Evolutionary conservation across 2,888 invertebrate genomes (phyloP), one percentile per base, ranked within the genome.

Genomic region (Eupelmus urozonus): DNA sequence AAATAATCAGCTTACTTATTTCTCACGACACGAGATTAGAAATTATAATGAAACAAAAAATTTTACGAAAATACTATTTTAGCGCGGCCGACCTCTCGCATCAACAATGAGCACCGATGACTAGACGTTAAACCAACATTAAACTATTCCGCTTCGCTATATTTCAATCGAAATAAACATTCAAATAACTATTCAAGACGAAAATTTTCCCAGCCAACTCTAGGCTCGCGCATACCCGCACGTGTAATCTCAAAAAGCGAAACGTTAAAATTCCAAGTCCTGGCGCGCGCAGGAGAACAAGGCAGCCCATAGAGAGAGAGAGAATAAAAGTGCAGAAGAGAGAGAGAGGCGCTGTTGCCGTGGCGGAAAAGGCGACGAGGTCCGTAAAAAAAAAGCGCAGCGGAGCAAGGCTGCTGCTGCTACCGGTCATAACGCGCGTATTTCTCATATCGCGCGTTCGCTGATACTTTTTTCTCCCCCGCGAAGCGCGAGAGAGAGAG

Each of bases 371-470:
- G 71, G 49, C 72, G 72, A 59, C 71, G 80, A 80, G 78, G 81
- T 81, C 77, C 81, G 82, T 81, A 82, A 83, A 82, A 82, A 66
- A 69, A 45, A 51, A 53, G 55, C n/a, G 11, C 81, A 71, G 78
- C 78, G 75, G 80, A 78, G 83, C 81, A 81, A 82, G 84, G 84
- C 83, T 84, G 9, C 4, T 7, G 27, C 25, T 72, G 81, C 82
- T 83, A 82, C 80, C 80, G 85, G 85, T 84, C 85, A 86, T 87
- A 87, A 87, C 87, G 85, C 81, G 85, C 85, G 85, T 85, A 87
- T 89, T 89, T 88, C 87, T 87, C 88, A 86, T 88, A 88, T 87
- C 87, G 83, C 82, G 81, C 82, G 80, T 82, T 82, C 81, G 85
- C 84, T 86, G 85, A 86, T 87, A 86, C 85, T 85, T 85, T 86